Percentiles rank a stretch among this genome's conserved stretches.
These are phyloP conservation scores for Phylloscopus whistleri DNA, from an alignment of 2,113 vertebrate genomes.

Conservation along the genomic window DNA sequence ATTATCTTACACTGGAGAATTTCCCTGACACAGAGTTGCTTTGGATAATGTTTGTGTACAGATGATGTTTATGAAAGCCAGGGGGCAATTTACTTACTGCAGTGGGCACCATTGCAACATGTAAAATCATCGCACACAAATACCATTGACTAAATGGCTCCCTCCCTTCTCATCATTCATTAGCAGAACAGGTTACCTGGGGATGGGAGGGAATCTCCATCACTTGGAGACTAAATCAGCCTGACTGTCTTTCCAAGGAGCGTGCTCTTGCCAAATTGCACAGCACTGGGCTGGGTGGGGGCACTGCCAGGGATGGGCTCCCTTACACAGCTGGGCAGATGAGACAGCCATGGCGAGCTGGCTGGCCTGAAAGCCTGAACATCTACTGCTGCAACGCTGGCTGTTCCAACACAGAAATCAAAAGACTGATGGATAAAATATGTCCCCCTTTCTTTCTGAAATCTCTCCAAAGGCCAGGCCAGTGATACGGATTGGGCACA, in stretches of 20 bases:
- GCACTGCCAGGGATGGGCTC: neutral
- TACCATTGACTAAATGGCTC: conserved; percentile 41
- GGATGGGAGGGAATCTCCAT: neutral
- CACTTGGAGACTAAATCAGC: neutral
- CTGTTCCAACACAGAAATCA: neutral
- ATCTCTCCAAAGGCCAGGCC: neutral
- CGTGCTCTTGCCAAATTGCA: accelerated
- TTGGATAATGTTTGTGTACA: conserved; percentile 63
- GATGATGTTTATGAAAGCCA: conserved; percentile 67
- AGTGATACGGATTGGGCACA: neutral
- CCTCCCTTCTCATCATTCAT: conserved; percentile 49
- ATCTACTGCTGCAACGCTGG: neutral
- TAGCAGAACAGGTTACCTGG: neutral
- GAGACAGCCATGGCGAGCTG: neutral
- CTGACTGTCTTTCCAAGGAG: neutral
- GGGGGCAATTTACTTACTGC: conserved; percentile 54
- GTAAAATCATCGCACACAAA: conserved; percentile 53
- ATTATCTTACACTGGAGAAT: conserved; percentile 63
- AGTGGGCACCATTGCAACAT: conserved; percentile 22
- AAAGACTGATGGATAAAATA: neutral
- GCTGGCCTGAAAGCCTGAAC: neutral
- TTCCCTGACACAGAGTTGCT: conserved; percentile 20
- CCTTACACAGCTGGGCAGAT: accelerated
- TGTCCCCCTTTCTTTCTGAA: neutral
- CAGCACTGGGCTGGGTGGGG: neutral